Evolutionary conservation across 2,888 invertebrate species (phyloP), one percentile per base, ranked within the genome.

Genomic region (Ophion ellenae): DNA sequence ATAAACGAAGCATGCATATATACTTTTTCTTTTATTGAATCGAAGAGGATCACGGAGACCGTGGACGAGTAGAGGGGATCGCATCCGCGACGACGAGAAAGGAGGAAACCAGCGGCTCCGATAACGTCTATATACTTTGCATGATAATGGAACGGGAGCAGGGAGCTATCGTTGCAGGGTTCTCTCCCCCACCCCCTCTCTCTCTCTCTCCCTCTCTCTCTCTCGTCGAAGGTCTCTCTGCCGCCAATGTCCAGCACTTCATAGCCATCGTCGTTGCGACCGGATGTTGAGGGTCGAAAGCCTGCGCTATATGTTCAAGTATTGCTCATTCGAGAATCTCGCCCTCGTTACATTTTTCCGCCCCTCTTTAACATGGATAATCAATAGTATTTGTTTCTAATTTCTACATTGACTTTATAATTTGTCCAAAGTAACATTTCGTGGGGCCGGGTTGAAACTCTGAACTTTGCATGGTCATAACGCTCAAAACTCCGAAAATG

Each of bases 231-330:
- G 32, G 69, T 28, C 61, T 71, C 70, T 63, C n/a, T 32, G 47
- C 40, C 70, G 59, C 53, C 61, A 63, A 75, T 78, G 81, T 85
- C 74, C 81, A 67, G 47, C 64, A 47, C 66, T 64, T 78, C 75
- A 71, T 82, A 76, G 61, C n/a, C 71, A n/a, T 70, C n/a, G 67
- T 77, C 64, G 73, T 76, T 47, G 73, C 75, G 59, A 83, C 85
- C 85, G 85, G 85, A 85, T 80, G 83, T 85, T 75, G 83, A 85
- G 80, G 85, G 80, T 85, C 83, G 82, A 70, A 66, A 77, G 81
- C 73, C 67, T 47, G 59, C 67, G 59, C 82, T 79, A 28, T 53
- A n/a, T 24, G 40, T 69, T 63, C 20, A 70, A 32, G 11, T 70
- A 17, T 47, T 47, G 11, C 47, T 47, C 47, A 70, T 53, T 28